Percentiles rank a stretch among this genome's conserved stretches.
These are phyloP conservation scores for Parasteatoda lunata DNA, from an alignment of 2,888 invertebrate species.

Conservation along the genomic window DNA sequence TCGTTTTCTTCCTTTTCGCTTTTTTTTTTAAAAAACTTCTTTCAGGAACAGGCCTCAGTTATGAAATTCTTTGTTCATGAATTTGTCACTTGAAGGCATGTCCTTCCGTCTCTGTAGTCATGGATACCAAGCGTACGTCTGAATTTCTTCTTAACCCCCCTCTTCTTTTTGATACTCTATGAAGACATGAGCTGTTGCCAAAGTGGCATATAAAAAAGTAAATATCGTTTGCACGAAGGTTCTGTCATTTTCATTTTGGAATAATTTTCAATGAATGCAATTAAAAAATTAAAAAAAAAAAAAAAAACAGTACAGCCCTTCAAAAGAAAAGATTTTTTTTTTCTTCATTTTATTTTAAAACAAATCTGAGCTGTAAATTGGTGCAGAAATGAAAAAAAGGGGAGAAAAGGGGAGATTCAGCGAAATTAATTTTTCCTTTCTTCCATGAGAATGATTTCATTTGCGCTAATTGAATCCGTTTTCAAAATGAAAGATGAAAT, in stretches of 20 bases:
- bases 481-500: too few species aligned
- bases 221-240: conserved; percentile 1
- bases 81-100: conserved; percentile 51
- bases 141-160: not conserved
- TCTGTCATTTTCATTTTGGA: not conserved
- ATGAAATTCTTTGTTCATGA: conserved; percentile 46
- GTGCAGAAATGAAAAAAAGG: too few species aligned
- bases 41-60: conserved; percentile 47
- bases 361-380: too few species aligned
- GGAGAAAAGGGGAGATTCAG: too few species aligned
- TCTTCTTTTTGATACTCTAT: conserved; percentile 10
- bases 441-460: too few species aligned
- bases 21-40: conserved; percentile 10
- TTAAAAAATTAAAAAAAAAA: too few species aligned
- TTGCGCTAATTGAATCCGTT: too few species aligned
- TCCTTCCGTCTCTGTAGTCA: conserved; percentile 27
- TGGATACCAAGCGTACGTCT: conserved; percentile 21
- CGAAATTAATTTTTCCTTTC: too few species aligned
- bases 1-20: not conserved
- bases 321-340: too few species aligned
- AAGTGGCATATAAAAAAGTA: not conserved
- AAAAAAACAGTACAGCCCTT: too few species aligned
- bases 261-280: too few species aligned
- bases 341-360: too few species aligned
- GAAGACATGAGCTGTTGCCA: conserved; percentile 31